These are phyloP conservation scores for Chymomyza procnemis DNA, from an alignment of 2,888 invertebrate genomes.

Conservation along the genomic window DNA sequence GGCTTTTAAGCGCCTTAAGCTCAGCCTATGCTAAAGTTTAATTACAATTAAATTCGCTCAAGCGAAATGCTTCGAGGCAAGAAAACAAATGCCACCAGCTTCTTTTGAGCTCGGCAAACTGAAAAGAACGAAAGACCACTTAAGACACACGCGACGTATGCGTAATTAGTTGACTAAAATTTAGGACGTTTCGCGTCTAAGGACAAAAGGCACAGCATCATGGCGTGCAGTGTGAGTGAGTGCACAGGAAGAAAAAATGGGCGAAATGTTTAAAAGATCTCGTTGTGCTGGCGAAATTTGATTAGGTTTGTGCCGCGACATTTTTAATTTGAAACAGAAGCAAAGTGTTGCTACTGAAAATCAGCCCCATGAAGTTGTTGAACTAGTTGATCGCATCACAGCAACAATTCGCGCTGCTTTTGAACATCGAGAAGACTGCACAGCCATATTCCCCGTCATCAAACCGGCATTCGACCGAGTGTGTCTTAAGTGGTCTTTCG, in stretches of 20 bases:
- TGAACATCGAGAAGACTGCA: too few relatives aligned
- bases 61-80: not conserved
- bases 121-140: slow-evolving; percentile 49
- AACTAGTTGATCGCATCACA: too few relatives aligned
- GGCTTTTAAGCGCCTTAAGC: slow-evolving; percentile 8
- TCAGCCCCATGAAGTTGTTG: too few relatives aligned
- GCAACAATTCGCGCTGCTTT: too few relatives aligned
- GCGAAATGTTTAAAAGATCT: too few relatives aligned
- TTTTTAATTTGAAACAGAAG: too few relatives aligned
- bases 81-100: not conserved
- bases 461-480: too few relatives aligned
- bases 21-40: not conserved
- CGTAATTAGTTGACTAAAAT: slow-evolving; percentile 64
- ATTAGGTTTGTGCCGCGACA: too few relatives aligned
- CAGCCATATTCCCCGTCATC: too few relatives aligned
- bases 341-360: too few relatives aligned
- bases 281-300: too few relatives aligned
- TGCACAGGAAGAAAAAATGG: not conserved
- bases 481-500: too few relatives aligned
- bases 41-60: slow-evolving; percentile 4
- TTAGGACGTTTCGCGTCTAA: slow-evolving; percentile 31
- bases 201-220: not conserved
- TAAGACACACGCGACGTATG: slow-evolving; percentile 66
- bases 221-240: not conserved
- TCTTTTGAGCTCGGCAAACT: not conserved